Conservation (phyloP, 2,888 invertebrate genomes). For the Sacculina carcini region DNA sequence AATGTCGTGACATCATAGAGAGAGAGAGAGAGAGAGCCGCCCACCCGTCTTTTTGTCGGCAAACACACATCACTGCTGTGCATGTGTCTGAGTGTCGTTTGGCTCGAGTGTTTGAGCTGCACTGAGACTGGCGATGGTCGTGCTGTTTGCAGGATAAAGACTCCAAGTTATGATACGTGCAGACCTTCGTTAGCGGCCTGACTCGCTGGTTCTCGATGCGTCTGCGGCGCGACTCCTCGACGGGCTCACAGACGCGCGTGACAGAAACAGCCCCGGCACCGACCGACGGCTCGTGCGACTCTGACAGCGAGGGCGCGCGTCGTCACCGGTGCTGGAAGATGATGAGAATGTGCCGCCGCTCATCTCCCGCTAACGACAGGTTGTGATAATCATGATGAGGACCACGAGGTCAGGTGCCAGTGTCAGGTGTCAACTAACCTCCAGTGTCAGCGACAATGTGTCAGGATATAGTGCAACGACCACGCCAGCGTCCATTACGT, state of each 20-base stretch:
- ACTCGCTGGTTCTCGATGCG: not conserved
- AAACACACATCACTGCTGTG: too few species aligned
- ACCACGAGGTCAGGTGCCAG: too few species aligned
- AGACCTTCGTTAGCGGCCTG: not conserved
- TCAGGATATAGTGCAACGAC: too few species aligned
- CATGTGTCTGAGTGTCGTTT: not conserved
- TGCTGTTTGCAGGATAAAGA: not conserved
- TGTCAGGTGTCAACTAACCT: too few species aligned
- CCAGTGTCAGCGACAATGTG: too few species aligned
- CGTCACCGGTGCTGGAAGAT: not conserved
- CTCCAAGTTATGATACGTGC: conserved; percentile 1
- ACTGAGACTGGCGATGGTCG: conserved; percentile 13
- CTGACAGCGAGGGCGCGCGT: not conserved
- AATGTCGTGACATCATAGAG: too few species aligned
- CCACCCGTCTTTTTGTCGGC: too few species aligned
- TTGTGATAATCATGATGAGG: not conserved
- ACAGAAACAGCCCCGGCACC: not conserved
- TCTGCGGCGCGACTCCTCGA: not conserved
- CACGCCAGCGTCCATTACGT: too few species aligned
- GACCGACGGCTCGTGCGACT: too few species aligned
- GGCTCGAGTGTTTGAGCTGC: not conserved
- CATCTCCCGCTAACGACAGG: not conserved
- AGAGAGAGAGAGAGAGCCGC: too few species aligned
- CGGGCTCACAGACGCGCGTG: not conserved
- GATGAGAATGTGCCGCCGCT: too few species aligned